Evolutionary conservation across 2,888 invertebrate species (phyloP), one percentile per base, ranked within the genome.

Genomic region (Andrena bicolor): DNA sequence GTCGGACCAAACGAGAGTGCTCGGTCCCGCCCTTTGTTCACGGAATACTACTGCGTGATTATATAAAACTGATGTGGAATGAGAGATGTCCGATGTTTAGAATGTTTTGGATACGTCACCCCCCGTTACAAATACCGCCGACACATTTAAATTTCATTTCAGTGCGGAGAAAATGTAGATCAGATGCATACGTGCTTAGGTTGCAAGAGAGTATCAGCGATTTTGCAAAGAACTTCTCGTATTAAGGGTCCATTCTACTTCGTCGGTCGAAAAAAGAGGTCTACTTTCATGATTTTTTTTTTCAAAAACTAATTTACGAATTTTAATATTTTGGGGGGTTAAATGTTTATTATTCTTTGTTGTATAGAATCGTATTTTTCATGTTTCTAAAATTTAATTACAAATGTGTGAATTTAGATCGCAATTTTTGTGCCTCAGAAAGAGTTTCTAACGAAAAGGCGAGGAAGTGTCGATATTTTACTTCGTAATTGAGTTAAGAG

Each of bases 41-140:
- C 53, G 20, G 56, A 73, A 80, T 64, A 64, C 76, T 49, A 49
- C 26, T 26, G 32, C 8, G 8, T 30, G 63, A 76, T 84, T 83
- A 84, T 79, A 30, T 84, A 84, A 84, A 76, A 53, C 7, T 48
- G 41, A 51, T 20, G 23, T 51, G 51, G 56, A 61, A 74, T 2
- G 10, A 53, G 35, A 81, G 20, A 32, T 58, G 49, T n/a, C 35
- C n/a, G 30, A 10, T 28, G 35, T 51, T 71, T 26, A 20, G 30
- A 60, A 71, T 79, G 65, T 78, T 79, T 70, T 10, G 20, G 56
- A 2, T 4, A 0, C 1, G 10, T 2, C 16, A 28, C 51, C 16
- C 16, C n/a, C 1, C 60, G 7, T 13, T 30, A 23, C 16, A 28
- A 16, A 7, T 48, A 4, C 58, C 23, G 1, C 6, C 66, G 8